Evolutionary conservation across 2,797 vertebrate genomes (phyloP).

Genomic region (Eptatretus atami): DNA sequence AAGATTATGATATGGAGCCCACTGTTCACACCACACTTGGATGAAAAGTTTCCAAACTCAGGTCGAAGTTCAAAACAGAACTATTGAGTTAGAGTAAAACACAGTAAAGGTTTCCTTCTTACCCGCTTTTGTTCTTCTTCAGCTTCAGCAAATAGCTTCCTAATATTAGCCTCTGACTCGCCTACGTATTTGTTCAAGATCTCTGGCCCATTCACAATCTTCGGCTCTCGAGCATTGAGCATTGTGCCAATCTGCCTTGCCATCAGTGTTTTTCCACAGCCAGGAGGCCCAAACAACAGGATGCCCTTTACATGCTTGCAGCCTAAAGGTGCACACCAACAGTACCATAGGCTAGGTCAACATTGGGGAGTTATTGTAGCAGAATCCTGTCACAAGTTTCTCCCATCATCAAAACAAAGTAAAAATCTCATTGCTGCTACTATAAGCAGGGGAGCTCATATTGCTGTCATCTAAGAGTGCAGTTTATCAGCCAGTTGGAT

Average conservation of each 20-base stretch:
- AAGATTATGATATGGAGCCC: constrained; percentile 92
- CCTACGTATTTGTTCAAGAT: constrained; percentile 95
- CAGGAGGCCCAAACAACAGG: constrained; percentile 58
- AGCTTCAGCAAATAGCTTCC: constrained; percentile 81
- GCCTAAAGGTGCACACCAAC: constrained; percentile 18
- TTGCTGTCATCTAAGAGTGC: no score
- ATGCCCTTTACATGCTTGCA: constrained; percentile 97
- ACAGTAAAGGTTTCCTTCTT: constrained; percentile 10
- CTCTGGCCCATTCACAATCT: constrained; percentile 78
- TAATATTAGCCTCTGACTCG: constrained; percentile 83
- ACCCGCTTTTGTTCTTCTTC: constrained; percentile 91
- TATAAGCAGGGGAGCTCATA: no score
- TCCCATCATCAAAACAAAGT: no score
- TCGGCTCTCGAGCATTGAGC: constrained; percentile 81
- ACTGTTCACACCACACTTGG: constrained; percentile 60
- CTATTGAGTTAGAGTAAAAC: no score
- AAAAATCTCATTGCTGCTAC: no score
- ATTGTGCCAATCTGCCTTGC: constrained; percentile 89
- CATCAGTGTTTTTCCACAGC: constrained; percentile 90
- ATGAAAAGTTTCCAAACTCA: constrained; percentile 7
- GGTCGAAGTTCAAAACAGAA: no score
- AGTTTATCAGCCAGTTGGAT: no score
- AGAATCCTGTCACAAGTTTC: no score
- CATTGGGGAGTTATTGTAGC: no score
- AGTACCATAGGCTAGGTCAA: no score